Base-by-base conservation (phyloP, 2,888 invertebrate genomes). In the Antheraea yamamai region DNA sequence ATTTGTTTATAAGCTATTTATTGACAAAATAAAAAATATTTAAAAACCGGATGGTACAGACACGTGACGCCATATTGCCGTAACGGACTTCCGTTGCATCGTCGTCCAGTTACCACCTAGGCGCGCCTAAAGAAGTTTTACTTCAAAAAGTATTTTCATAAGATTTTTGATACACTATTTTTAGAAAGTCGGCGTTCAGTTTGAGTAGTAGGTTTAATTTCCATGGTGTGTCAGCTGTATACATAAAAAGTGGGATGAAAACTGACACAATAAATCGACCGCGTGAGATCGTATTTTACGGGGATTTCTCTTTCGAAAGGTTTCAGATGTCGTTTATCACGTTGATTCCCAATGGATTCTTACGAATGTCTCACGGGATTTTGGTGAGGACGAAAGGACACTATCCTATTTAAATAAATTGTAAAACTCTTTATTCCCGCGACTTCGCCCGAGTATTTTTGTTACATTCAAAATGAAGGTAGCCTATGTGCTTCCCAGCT, bases 281-380 rank as follows among this genome's bases (percentile, higher is more conserved):
- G 30, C 12, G 18, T 30, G 26, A 30, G 64, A 30, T 66, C 64
- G 64, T 66, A 66, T 30, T 66, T 66, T 30, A 66, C 26, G 30
- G 14, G 64, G 64, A 66, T 66, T 66, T 66, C 16, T 26, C 30
- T 66, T 66, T 66, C 26, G 14, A 18, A 66, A 26, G 26, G 64
- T 66, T 66, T 66, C 12, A 66, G 18, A 66, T 66, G 64, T 30
- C 30, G 64, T 66, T 66, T 66, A 26, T 66, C 30, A 66, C 64
- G 26, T 30, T 12, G 64, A 4, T 30, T 30, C 64, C 16, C 64
- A 16, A 66, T 30, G 26, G 30, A 66, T 66, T 61, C 23, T 23
- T n/a, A 23, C 14, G 16, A 66, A 4, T 66, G 64, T 66, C 30
- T 66, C 26, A 66, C 64, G 64, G 20, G 64, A 66, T 66, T 66